These are phyloP conservation scores for Aratinga solstitialis DNA, from an alignment of 2,797 vertebrate species.

Conservation along the genomic window DNA sequence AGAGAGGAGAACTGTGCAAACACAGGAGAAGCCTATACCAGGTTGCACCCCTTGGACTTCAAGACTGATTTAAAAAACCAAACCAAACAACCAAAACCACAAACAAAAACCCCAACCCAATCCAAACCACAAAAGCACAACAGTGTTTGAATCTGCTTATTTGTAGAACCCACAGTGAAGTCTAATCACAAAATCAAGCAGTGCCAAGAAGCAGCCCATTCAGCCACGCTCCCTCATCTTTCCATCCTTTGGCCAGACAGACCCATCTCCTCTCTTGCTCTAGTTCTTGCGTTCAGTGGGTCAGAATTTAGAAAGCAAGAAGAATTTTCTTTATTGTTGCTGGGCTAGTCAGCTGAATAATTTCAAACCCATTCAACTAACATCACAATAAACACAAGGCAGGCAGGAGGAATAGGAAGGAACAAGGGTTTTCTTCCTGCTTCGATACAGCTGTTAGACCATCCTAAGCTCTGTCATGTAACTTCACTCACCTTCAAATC, in stretches of 20 bases:
- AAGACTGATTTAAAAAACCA: background rate
- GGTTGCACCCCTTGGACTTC: background rate
- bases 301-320: background rate
- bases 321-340: background rate
- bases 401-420: background rate
- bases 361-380: background rate
- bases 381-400: background rate
- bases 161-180: background rate
- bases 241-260: background rate
- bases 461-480: background rate
- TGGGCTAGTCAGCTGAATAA: background rate
- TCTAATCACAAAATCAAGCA: background rate
- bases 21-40: background rate
- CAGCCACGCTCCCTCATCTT: background rate
- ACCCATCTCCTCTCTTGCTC: background rate
- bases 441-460: background rate
- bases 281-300: background rate
- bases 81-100: background rate
- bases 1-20: background rate
- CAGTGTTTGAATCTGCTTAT: background rate
- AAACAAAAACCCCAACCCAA: background rate
- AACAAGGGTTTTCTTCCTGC: background rate
- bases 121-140: background rate
- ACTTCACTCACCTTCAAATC: background rate
- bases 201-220: background rate